A percentile compares a stretch with the other conserved stretches of the same genome.
Evolutionary conservation across 2,888 invertebrate species (phyloP).

Genomic region (Ophion obscuratus): DNA sequence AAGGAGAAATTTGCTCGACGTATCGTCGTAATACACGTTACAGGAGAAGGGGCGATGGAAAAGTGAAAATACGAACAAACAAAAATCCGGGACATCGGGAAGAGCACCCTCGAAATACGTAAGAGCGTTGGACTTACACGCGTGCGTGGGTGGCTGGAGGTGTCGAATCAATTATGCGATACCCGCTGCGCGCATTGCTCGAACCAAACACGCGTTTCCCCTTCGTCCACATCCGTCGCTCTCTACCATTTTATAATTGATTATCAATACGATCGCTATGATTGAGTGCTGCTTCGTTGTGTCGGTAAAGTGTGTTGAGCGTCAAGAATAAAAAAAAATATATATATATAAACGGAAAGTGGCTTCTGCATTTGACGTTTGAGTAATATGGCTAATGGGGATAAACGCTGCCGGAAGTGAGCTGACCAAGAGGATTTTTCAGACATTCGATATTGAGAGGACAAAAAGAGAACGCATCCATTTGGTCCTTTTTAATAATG

Average conservation of each 20-base stretch:
- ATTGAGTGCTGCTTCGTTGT: slow-evolving; percentile 26
- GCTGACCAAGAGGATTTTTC: neutral
- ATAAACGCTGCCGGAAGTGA: neutral
- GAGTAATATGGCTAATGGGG: neutral
- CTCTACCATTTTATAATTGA: slow-evolving; percentile 20
- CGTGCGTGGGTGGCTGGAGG: slow-evolving; percentile 53
- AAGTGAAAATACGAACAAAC: neutral
- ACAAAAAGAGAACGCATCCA: neutral
- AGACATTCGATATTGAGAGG: neutral
- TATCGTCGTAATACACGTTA: slow-evolving; percentile 20
- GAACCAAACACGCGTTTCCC: slow-evolving; percentile 10
- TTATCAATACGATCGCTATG: slow-evolving; percentile 16
- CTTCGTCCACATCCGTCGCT: neutral
- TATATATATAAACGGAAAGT: neutral
- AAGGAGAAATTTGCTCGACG: slow-evolving; percentile 32
- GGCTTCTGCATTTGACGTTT: slow-evolving; percentile 6
- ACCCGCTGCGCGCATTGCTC: slow-evolving; percentile 43
- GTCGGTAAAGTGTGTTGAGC: slow-evolving; percentile 22
- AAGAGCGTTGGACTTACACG: slow-evolving; percentile 56
- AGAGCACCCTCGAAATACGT: slow-evolving; percentile 31
- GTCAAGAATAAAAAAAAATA: neutral
- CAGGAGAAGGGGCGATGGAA: slow-evolving; percentile 10
- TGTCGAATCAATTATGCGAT: slow-evolving; percentile 61
- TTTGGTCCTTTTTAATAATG: neutral
- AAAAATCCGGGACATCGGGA: neutral